phyloP scores from a whole-genome alignment of 2,888 invertebrate genomes.

The Crepidodera aurea region DNA sequence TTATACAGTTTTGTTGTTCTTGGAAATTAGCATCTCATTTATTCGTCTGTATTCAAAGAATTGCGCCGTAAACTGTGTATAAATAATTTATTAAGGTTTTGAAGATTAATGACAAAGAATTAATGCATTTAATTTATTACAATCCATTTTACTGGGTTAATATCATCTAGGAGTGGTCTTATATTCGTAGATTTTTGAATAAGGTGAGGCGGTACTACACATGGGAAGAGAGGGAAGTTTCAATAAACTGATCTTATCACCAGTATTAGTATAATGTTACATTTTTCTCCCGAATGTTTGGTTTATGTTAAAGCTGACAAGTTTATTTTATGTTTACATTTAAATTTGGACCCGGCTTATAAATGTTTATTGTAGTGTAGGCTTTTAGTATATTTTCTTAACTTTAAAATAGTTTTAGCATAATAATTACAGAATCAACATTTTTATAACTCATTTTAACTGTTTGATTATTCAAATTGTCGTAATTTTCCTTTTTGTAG shows the following conservation, averaged over 20 bases:
- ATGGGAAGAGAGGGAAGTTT: constrained; percentile 19
- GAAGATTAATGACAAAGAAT: constrained; percentile 7
- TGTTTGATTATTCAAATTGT: no score
- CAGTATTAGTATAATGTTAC: constrained; percentile 17
- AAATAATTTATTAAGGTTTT: constrained; percentile 14
- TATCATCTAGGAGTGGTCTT: constrained; percentile 22
- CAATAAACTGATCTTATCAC: constrained; percentile 21
- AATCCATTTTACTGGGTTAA: background rate
- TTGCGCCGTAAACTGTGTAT: constrained; percentile 24
- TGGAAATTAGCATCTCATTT: constrained; percentile 26
- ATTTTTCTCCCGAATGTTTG: constrained; percentile 15
- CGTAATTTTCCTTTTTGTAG: no score
- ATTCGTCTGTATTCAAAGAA: constrained; percentile 22
- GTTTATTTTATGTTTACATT: constrained; percentile 28
- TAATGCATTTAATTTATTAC: background rate
- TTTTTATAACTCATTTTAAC: background rate
- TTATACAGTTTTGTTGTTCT: background rate
- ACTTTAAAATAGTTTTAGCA: constrained; percentile 1
- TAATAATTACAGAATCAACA: background rate
- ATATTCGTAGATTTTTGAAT: constrained; percentile 12
- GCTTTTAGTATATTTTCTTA: constrained; percentile 20
- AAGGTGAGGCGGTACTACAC: constrained; percentile 23
- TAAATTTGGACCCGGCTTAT: constrained; percentile 7
- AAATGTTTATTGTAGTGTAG: constrained; percentile 20
- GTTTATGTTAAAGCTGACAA: constrained; percentile 29